Percentiles rank a stretch among this genome's conserved stretches.
Evolutionary conservation across 2,113 vertebrate species (phyloP).

Genomic region (Etia nguti): DNA sequence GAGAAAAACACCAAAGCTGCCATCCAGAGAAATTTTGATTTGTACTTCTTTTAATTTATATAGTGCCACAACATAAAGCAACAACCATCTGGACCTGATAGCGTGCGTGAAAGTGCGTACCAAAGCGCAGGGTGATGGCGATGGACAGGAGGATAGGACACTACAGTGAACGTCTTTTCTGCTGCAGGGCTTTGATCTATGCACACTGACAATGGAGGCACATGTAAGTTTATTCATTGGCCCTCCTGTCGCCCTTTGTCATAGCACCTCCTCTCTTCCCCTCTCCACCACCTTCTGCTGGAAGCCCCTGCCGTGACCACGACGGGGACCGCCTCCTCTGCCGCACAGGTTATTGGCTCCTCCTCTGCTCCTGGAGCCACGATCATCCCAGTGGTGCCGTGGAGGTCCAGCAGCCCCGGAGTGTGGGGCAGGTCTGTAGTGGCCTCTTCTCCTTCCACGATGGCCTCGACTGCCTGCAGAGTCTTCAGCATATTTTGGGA

Average conservation of each 20-base stretch:
- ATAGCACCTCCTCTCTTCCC: constrained; percentile 63
- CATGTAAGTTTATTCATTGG: constrained; percentile 6
- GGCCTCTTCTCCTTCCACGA: constrained; percentile 49
- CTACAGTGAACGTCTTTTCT: neutral
- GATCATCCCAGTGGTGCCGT: constrained; percentile 44
- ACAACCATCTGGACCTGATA: neutral
- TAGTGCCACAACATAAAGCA: constrained; percentile 33
- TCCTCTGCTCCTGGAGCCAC: constrained; percentile 31
- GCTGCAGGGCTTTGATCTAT: constrained; percentile 18
- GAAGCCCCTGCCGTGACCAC: constrained; percentile 39
- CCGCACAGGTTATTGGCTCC: constrained; percentile 1
- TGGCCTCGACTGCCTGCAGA: neutral
- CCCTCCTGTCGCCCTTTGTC: constrained; percentile 64
- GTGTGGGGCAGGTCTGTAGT: neutral
- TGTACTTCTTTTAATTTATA: constrained; percentile 11
- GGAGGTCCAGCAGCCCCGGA: neutral
- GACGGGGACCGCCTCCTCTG: constrained; percentile 39
- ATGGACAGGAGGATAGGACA: neutral
- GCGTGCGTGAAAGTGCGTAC: neutral
- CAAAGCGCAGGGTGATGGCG: neutral
- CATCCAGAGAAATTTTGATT: constrained; percentile 35
- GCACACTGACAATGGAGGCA: constrained; percentile 24
- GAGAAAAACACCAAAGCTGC: neutral
- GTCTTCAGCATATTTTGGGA: neutral
- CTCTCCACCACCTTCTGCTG: constrained; percentile 53